Evolutionary conservation across 2,113 vertebrate species (phyloP).

Genomic region (Cynocephalus volans): DNA sequence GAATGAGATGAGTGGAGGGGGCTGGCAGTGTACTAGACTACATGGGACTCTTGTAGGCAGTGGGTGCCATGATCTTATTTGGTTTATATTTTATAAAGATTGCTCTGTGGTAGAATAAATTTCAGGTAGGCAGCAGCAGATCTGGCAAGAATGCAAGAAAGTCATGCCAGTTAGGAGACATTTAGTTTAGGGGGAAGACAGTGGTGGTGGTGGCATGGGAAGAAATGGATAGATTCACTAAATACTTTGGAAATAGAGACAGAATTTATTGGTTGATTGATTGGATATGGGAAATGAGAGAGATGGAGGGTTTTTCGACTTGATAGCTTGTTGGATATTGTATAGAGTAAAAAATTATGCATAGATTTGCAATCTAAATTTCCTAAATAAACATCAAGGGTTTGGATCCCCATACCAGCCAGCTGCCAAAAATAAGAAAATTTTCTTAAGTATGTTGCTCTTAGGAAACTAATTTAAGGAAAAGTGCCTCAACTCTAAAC

Average conservation of each 20-base stretch:
- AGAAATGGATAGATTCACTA: neutral
- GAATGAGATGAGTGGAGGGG: neutral
- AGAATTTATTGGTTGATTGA: slow-evolving; percentile 8
- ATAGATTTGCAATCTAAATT: neutral
- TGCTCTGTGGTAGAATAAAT: neutral
- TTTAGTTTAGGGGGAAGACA: neutral
- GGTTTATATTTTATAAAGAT: slow-evolving; percentile 10
- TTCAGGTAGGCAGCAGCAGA: neutral
- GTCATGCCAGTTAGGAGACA: neutral
- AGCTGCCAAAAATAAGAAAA: no score
- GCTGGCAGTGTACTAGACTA: neutral
- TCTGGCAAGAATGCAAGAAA: neutral
- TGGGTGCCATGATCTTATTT: neutral
- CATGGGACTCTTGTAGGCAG: neutral
- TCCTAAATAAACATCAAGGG: neutral
- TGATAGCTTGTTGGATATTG: neutral
- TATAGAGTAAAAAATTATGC: slow-evolving; percentile 45
- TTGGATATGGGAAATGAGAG: neutral
- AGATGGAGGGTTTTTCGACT: neutral
- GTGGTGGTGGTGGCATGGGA: neutral
- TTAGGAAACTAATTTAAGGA: slow-evolving; percentile 38
- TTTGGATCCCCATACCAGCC: no score
- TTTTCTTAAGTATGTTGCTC: neutral
- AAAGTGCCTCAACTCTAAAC: neutral
- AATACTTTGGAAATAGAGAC: slow-evolving; percentile 47